Evolutionary conservation across 1,140 invertebrate genomes (phyloP).

Genomic region (Linepithema humile): DNA sequence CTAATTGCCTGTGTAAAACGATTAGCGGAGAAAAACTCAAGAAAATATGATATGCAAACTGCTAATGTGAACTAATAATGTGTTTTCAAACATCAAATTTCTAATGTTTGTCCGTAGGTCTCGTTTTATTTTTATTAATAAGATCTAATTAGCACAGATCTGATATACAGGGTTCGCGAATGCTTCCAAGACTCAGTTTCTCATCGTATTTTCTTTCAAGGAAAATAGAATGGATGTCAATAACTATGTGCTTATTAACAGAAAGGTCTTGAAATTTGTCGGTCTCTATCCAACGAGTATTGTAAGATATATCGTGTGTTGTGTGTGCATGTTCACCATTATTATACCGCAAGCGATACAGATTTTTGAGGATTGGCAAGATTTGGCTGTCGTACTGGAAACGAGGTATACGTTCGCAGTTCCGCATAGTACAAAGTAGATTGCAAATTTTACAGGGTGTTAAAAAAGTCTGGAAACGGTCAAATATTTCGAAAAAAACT

Average conservation of each 20-base stretch:
- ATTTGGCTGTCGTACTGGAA: slow-evolving; percentile 69
- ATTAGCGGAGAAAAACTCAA: not conserved
- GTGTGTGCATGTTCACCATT: slow-evolving; percentile 67
- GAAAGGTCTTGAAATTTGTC: slow-evolving; percentile 67
- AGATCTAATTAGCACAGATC: not conserved
- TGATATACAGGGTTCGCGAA: slow-evolving; percentile 17
- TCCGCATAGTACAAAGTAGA: not conserved
- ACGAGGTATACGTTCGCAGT: slow-evolving; percentile 61
- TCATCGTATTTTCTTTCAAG: not conserved
- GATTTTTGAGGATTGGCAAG: slow-evolving; percentile 62
- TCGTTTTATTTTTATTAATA: not conserved
- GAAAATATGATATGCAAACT: not conserved
- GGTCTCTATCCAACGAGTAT: slow-evolving; percentile 73
- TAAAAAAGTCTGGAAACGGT: no score
- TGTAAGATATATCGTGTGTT: slow-evolving; percentile 60
- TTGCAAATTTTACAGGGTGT: no score
- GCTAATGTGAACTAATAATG: not conserved
- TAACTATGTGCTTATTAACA: slow-evolving; percentile 68
- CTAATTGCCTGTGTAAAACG: not conserved
- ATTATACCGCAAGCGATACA: slow-evolving; percentile 67
- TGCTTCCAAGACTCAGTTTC: not conserved
- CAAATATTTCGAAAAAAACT: no score
- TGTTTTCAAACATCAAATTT: not conserved
- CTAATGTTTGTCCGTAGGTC: not conserved
- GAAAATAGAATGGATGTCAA: slow-evolving; percentile 62